Evolutionary conservation across 1,140 invertebrate species (phyloP), one percentile per base, ranked within the genome.

Genomic region (Caenorhabditis brenneri): DNA sequence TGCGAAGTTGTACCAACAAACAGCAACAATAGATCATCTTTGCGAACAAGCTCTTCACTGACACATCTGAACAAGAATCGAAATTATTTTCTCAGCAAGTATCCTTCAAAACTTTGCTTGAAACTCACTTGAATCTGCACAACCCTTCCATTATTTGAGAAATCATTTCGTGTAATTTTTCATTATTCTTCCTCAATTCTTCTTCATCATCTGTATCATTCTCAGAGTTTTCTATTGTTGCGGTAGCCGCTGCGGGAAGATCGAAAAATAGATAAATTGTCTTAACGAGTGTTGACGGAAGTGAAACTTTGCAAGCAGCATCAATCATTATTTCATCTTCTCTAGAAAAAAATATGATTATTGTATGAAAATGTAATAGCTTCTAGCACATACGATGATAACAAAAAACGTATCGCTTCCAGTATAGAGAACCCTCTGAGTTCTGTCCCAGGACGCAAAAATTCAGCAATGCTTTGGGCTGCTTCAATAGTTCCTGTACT

Each of bases 241-340:
- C 29, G 19, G 58, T 65, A 36, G 85, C 86, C 79, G 95, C 94
- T 92, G 95, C 94, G 51, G 97, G 96, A 60, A 99, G 92, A 92
- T 99, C 97, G 92, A 99, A 99, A 92, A 99, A 99, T 83, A 99
- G 92, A 91, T 99, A 99, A 42, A 99, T 92, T 92, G 97, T 98
- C 93, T 99, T 99, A 6, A 99, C 97, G 88, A 99, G 92, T 39
- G 97, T 99, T 82, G 96, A 98, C 48, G 97, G 97, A 85, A 99
- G 94, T 27, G 96, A 94, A 65, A 95, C 95, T 69, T 95, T 94
- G 80, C 96, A 97, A 95, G 99, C 97, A 48, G 97, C 91, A 87
- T 93, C 92, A 49, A 93, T 91, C 27, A 90, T 85, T 79, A 86
- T 80, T 48, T 87, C 86, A 33, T 83, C 81, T 5, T 84, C 87